Base-by-base conservation (phyloP, 2,797 vertebrate genomes). In the Darevskia mixta region DNA sequence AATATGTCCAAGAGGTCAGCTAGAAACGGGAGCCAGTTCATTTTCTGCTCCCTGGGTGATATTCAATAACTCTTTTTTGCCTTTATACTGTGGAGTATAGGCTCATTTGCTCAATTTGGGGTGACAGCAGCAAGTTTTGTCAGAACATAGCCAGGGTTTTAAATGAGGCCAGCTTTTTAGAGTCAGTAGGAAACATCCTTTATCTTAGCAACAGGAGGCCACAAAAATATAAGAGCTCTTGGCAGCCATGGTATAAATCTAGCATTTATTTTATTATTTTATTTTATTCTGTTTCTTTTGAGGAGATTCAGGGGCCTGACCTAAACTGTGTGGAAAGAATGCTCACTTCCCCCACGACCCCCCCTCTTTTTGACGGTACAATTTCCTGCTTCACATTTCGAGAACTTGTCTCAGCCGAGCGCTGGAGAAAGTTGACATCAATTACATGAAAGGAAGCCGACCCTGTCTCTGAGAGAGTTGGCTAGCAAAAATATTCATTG, bases 21-120 rank as follows among this genome's bases (percentile, higher is more conserved):
- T 93, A 97, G 96, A 96, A 98, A 97, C 95, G 97, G 97, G 97
- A 98, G 97, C 97, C 95, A 96, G 97, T 97, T 98, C 97, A 96
- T 95, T 97, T 97, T 96, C 95, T 96, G 95, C 96, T 98, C 98
- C 94, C 94, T 88, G 91, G 98, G 98, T 97, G 97, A 97, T 97
- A 97, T 97, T 97, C 97, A 98, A 97, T 98, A 98, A 98, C 97
- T 97, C 96, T 97, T 97, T 81, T 95, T 93, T 90, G 94, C 95
- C 97, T 97, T 96, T 96, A 94, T 96, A 90, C 95, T 92, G 95
- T 92, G 95, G 93, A 92, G 97, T 96, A 87, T 92, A 93, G 93
- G 92, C 95, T 96, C 94, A 95, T 97, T 97, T 96, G 96, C 96
- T 98, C 95, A 91, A 96, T 97, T 96, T 96, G 96, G 96, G 96